Conservation (phyloP, 2,797 vertebrate genomes). For the Euphonia xanthogaster region DNA sequence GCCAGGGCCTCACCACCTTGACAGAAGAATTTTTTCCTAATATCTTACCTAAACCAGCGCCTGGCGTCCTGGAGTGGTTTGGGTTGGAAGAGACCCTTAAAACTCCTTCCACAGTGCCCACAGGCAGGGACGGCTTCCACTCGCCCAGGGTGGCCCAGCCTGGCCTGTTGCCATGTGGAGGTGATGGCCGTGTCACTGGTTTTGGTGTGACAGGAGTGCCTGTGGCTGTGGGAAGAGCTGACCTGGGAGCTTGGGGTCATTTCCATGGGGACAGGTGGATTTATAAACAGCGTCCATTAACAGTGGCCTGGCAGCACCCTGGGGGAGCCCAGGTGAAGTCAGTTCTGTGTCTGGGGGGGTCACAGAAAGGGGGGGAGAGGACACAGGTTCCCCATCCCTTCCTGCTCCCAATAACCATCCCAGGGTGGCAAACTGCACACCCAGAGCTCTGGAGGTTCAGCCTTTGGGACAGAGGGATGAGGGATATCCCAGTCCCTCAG, state of each 20-base stretch:
- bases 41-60: background rate
- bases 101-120: background rate
- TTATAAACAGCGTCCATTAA: background rate
- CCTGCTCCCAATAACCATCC: fast-evolving
- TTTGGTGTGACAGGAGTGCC: background rate
- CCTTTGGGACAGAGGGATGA: background rate
- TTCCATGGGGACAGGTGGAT: background rate
- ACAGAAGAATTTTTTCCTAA: background rate
- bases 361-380: background rate
- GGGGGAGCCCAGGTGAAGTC: background rate
- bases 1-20: background rate
- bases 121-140: background rate
- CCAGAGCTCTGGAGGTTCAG: background rate
- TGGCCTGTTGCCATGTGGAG: background rate
- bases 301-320: background rate
- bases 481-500: background rate
- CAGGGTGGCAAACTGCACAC: background rate
- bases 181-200: fast-evolving
- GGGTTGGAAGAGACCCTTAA: background rate
- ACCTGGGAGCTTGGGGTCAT: background rate
- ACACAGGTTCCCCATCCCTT: fast-evolving
- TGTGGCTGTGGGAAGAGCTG: background rate
- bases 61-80: background rate
- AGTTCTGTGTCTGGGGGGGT: fast-evolving
- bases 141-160: too few relatives aligned